Evolutionary conservation across 2,888 invertebrate species (phyloP).

Genomic region (Torymus texanus): DNA sequence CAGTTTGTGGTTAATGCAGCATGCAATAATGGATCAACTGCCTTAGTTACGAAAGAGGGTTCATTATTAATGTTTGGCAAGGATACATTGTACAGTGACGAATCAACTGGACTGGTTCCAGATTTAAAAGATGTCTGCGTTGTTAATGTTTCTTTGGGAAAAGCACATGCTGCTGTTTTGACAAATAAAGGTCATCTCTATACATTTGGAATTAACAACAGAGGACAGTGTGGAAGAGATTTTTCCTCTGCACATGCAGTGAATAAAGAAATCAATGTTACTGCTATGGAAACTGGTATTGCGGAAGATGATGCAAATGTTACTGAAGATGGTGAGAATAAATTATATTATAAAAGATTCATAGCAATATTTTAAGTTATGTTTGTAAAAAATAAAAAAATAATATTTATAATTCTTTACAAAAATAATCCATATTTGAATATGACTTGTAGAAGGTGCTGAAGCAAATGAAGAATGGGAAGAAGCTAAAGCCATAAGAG

Average conservation of each 20-base stretch:
- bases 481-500: slow-evolving; percentile 74
- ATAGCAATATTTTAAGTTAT: background rate
- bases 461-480: slow-evolving; percentile 78
- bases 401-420: too few relatives aligned
- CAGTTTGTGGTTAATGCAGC: slow-evolving; percentile 89
- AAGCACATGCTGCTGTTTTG: slow-evolving; percentile 95
- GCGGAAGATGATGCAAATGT: slow-evolving; percentile 71
- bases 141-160: slow-evolving; percentile 85
- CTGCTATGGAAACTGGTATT: slow-evolving; percentile 78
- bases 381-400: background rate
- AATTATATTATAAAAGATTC: background rate
- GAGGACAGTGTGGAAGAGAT: slow-evolving; percentile 96
- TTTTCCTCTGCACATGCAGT: slow-evolving; percentile 78
- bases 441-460: slow-evolving; percentile 60
- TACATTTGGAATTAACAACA: slow-evolving; percentile 98
- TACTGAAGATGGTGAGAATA: slow-evolving; percentile 69
- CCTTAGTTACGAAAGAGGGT: slow-evolving; percentile 92
- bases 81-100: slow-evolving; percentile 90
- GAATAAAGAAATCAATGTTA: slow-evolving; percentile 75
- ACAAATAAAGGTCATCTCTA: slow-evolving; percentile 92
- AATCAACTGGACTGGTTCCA: slow-evolving; percentile 81
- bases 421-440: too few relatives aligned
- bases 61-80: slow-evolving; percentile 95
- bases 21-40: slow-evolving; percentile 96
- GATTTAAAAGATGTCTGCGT: slow-evolving; percentile 85